Evolutionary conservation across 2,888 invertebrate species (phyloP), one percentile per base, ranked within the genome.

Genomic region (Camponotus fellah): DNA sequence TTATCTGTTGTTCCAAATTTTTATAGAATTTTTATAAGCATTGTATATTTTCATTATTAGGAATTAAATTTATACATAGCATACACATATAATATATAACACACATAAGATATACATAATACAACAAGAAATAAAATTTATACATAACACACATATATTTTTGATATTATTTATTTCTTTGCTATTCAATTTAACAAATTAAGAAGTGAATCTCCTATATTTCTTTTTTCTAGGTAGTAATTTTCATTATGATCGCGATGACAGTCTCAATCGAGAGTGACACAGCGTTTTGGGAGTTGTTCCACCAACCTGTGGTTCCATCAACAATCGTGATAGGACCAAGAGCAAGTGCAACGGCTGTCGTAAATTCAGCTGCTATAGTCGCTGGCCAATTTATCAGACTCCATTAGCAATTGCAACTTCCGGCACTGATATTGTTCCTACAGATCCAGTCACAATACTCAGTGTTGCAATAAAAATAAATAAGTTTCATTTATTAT

Each of bases 261-360:
- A 86, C 68, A 0, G 83, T 83, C 90, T 89, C 10, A 88, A 88
- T n/a, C 85, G 81, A 21, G 91, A 88, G 58, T 88, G 90, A 32
- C 91, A 89, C n/a, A 87, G 91, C 65, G 84, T 90, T 66, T 75
- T 86, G 72, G n/a, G 6, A 56, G n/a, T 85, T 26, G 2, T 26
- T 26, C 2, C 26, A 26, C 26, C 2, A 26, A 14, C 84, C 83
- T 43, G 81, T 46, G 5, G 14, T 14, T 46, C 17, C 46, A 14
- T 26, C 46, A 46, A 5, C 82, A 21, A n/a, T 68, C 40, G 68
- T 75, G 37, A 68, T 75, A 37, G 49, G 60, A 37, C 49, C 68
- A 2, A 60, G 32, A n/a, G 53, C n/a, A 21, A 9, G 8, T 56
- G 2, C 26, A 2, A 26, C 26, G 26, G 26, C n/a, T 56, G 8